Conservation (phyloP, 64 coral and sea anemone genomes). For the Dendrophyllia cribrosa region DNA sequence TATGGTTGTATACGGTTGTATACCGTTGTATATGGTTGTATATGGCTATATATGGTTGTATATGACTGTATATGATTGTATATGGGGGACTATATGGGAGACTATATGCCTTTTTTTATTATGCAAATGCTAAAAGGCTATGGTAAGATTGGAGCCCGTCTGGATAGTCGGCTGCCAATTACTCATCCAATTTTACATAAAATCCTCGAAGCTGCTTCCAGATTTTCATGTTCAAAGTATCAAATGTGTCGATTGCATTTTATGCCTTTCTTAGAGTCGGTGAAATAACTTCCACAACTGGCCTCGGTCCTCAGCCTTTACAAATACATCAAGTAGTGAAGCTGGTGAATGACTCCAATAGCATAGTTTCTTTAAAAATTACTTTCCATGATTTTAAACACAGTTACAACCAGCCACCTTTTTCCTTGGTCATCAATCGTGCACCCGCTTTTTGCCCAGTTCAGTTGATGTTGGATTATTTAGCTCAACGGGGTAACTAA, state of each 20-base stretch:
- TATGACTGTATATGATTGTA: no score
- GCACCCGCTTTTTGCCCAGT: background rate
- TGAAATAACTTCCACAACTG: background rate
- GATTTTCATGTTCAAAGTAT: conserved; percentile 4
- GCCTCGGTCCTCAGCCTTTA: conserved; percentile 1
- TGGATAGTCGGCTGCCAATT: conserved; percentile 61
- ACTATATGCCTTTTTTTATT: conserved; percentile 69
- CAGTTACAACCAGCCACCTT: conserved; percentile 7
- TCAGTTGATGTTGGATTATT: conserved; percentile 17
- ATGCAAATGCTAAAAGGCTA: conserved; percentile 63
- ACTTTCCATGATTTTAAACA: background rate
- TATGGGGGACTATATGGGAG: no score
- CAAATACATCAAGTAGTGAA: conserved; percentile 15
- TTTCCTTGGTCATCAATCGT: conserved; percentile 3
- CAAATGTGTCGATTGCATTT: conserved; percentile 16
- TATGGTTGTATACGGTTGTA: no score
- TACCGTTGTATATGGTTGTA: no score
- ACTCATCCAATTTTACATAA: conserved; percentile 35
- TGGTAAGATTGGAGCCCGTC: conserved; percentile 3
- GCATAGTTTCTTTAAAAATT: conserved; percentile 18
- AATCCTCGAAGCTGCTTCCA: background rate
- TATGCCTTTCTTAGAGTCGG: conserved; percentile 1
- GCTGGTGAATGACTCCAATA: conserved; percentile 21
- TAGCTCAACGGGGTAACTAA: background rate
- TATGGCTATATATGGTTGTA: no score